These are phyloP conservation scores for Heterodera filipjevi DNA, from an alignment of 2,888 invertebrate species.

Conservation along the genomic window DNA sequence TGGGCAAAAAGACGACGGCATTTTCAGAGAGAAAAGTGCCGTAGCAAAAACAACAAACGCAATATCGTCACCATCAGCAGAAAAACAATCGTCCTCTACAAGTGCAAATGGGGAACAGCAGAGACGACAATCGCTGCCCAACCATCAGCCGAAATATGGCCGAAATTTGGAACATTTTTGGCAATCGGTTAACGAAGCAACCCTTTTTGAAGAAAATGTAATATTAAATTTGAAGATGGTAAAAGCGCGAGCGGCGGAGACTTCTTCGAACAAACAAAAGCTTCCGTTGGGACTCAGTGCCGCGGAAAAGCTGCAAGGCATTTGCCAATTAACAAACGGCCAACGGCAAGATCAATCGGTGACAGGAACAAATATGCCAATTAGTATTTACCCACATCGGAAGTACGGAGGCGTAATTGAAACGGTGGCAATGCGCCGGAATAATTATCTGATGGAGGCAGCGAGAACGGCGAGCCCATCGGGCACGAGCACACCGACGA, in stretches of 20 bases:
- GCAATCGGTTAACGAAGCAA: background rate
- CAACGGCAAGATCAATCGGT: background rate
- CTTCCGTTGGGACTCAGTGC: constrained; percentile 55
- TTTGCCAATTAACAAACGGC: constrained; percentile 54
- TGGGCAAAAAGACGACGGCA: too few species aligned
- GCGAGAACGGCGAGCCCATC: constrained; percentile 14
- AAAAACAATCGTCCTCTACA: background rate
- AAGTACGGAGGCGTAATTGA: constrained; percentile 44
- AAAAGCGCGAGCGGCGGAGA: constrained; percentile 37
- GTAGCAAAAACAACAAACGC: background rate
- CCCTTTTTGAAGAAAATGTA: background rate
- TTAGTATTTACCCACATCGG: constrained; percentile 38
- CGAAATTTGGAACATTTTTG: constrained; percentile 4
- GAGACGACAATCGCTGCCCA: background rate
- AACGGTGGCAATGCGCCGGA: constrained; percentile 50
- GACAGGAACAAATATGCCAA: background rate
- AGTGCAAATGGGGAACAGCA: background rate
- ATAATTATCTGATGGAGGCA: constrained; percentile 50
- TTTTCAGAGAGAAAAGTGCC: background rate
- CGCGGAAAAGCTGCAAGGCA: constrained; percentile 59
- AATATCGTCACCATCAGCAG: background rate
- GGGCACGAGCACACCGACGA: background rate
- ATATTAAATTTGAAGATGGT: constrained; percentile 22
- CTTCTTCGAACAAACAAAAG: constrained; percentile 49
- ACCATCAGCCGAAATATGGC: background rate